These are phyloP conservation scores for Microctonus brassicae DNA, from an alignment of 2,888 invertebrate genomes.

Conservation along the genomic window DNA sequence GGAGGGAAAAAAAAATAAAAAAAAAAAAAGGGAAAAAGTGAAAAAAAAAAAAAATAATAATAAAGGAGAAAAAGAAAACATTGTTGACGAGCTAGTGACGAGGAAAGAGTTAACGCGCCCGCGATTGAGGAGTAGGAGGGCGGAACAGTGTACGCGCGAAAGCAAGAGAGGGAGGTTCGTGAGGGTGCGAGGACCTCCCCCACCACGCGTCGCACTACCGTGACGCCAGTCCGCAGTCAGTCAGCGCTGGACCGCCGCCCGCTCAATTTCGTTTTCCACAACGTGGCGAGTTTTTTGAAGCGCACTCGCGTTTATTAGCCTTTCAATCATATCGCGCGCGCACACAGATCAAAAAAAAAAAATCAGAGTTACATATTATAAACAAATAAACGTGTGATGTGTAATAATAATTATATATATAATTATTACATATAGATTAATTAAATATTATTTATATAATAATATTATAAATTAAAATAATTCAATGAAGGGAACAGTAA, in stretches of 20 bases:
- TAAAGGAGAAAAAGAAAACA: not conserved
- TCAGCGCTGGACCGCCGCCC: slow-evolving; percentile 70
- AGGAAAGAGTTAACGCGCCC: slow-evolving; percentile 26
- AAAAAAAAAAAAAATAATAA: not conserved
- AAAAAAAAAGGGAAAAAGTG: not conserved
- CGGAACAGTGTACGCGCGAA: slow-evolving; percentile 23
- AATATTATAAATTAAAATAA: no score
- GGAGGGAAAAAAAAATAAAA: not conserved
- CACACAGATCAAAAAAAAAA: slow-evolving; percentile 22
- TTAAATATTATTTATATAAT: not conserved
- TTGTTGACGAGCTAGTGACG: not conserved
- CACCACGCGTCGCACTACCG: slow-evolving; percentile 62
- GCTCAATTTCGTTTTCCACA: slow-evolving; percentile 57
- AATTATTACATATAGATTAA: no score
- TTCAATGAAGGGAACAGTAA: not conserved
- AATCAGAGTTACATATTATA: not conserved
- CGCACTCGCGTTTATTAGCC: slow-evolving; percentile 29
- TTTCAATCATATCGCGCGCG: slow-evolving; percentile 16
- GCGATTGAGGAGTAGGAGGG: slow-evolving; percentile 35
- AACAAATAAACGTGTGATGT: not conserved
- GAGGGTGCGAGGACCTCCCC: slow-evolving; percentile 58
- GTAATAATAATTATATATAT: not conserved
- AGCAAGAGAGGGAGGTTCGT: slow-evolving; percentile 43
- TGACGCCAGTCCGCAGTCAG: slow-evolving; percentile 68
- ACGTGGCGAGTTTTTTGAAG: slow-evolving; percentile 43